These are phyloP conservation scores for Speoplatyrhinus poulsoni DNA, from an alignment of 2,113 vertebrate genomes.

Conservation along the genomic window DNA sequence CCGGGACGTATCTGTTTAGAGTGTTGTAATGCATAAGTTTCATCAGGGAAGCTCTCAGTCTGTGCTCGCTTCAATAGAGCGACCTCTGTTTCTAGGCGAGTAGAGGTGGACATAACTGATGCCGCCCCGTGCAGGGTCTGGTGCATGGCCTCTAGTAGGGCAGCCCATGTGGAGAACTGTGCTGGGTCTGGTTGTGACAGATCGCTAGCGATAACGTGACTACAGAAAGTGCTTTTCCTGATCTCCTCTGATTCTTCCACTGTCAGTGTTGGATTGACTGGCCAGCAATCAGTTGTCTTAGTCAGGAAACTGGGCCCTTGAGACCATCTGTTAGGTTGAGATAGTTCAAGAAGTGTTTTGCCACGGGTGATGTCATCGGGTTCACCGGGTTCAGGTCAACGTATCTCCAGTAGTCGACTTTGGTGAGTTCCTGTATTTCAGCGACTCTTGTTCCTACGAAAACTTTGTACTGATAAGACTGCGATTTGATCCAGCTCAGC, in stretches of 20 bases:
- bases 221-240: neutral
- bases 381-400: neutral
- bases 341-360: neutral
- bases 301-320: neutral
- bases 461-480: too few relatives aligned
- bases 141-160: too few relatives aligned
- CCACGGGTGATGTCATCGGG: neutral
- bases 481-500: too few relatives aligned
- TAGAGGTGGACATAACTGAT: conserved; percentile 10
- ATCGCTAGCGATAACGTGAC: too few relatives aligned
- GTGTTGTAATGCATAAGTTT: neutral
- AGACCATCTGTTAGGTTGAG: neutral
- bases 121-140: conserved; percentile 11
- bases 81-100: neutral
- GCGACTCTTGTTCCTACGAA: too few relatives aligned
- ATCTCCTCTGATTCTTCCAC: neutral
- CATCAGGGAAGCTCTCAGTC: conserved; percentile 1
- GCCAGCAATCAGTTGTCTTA: neutral
- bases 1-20: neutral
- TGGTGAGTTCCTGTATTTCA: neutral
- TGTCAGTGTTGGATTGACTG: neutral
- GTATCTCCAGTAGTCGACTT: neutral
- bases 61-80: conserved; percentile 1
- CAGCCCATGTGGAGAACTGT: too few relatives aligned
- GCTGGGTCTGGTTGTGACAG: too few relatives aligned